Conservation (phyloP, 2,888 invertebrate genomes). For the Drosophila meridiana region DNA sequence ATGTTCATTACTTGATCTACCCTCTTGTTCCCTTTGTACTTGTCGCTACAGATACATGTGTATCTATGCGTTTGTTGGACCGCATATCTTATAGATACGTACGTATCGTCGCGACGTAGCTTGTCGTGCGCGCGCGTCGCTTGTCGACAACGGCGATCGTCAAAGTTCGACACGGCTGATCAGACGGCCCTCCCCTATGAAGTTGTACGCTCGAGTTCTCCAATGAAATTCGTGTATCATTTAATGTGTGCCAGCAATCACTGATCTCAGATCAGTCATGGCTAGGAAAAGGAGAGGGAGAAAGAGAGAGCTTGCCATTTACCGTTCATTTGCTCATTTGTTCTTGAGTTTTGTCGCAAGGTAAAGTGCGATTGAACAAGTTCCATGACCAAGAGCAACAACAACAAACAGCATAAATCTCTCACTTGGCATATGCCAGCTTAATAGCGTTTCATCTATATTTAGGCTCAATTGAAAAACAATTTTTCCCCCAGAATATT, state of each 20-base stretch:
- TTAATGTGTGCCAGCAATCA: constrained; percentile 31
- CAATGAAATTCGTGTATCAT: constrained; percentile 70
- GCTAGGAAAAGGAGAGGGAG: not conserved
- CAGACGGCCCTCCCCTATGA: constrained; percentile 48
- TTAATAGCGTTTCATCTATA: constrained; percentile 62
- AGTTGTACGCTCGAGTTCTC: constrained; percentile 48
- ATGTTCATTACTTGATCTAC: not conserved
- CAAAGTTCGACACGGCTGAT: constrained; percentile 70
- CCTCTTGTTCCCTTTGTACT: constrained; percentile 1
- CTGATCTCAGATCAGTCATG: constrained; percentile 23
- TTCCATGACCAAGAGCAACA: constrained; percentile 25
- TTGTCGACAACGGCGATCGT: constrained; percentile 64
- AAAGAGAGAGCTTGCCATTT: constrained; percentile 22
- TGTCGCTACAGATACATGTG: constrained; percentile 17
- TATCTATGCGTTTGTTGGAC: constrained; percentile 31
- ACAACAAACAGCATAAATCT: constrained; percentile 27
- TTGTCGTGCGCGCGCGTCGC: constrained; percentile 26
- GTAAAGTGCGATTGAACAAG: constrained; percentile 49
- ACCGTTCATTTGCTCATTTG: constrained; percentile 21
- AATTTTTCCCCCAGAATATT: constrained; percentile 14
- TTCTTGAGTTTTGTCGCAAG: constrained; percentile 48
- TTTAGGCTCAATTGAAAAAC: constrained; percentile 35
- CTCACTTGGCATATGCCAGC: constrained; percentile 31
- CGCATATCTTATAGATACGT: constrained; percentile 32
- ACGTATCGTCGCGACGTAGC: constrained; percentile 34